Evolutionary conservation across 2,888 invertebrate genomes (phyloP), one percentile per base, ranked within the genome.

Genomic region (Galerucella pusilla): DNA sequence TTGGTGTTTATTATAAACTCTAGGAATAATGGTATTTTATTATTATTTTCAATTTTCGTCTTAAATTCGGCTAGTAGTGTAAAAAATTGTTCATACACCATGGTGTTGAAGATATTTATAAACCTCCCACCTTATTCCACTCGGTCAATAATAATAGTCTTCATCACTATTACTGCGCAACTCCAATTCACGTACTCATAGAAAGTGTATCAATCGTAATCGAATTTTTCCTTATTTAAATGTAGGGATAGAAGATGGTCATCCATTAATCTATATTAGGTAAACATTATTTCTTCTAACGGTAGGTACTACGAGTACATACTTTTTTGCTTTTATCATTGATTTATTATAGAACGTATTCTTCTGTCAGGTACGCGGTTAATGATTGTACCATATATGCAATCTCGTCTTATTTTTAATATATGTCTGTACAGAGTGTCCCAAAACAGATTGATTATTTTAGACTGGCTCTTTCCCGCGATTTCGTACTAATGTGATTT

Each of bases 321-420:
- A 42, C 5, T 42, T 42, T 52, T 63, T 70, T 70, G 52, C 14
- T 49, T 52, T 7, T 25, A 28, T 28, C 52, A 70, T 28, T 63
- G 70, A 70, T 70, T 70, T 70, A 70, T 70, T 63, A 52, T 64
- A 54, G n/a, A 70, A 64, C 28, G 35, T 64, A 69, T 60, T 69
- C 60, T 61, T 70, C 59, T 54, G 52, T 54, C 64, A 28, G n/a
- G 54, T 54, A 54, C 35, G 54, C 64, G 63, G 63, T 54, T 70
- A 70, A 70, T 64, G 70, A 70, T 52, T 52, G 35, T 64, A 52
- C 70, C 70, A 64, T 70, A 70, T 70, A 70, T 70, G 70, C 70
- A 70, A 70, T 64, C 70, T 68, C 52, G 70, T 64, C 54, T 70
- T 70, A 63, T 54, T 70, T 70, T 52, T 52, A 42, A 6, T 65